These are phyloP conservation scores for Podiceps cristatus DNA, from an alignment of 2,113 vertebrate species.

Conservation along the genomic window DNA sequence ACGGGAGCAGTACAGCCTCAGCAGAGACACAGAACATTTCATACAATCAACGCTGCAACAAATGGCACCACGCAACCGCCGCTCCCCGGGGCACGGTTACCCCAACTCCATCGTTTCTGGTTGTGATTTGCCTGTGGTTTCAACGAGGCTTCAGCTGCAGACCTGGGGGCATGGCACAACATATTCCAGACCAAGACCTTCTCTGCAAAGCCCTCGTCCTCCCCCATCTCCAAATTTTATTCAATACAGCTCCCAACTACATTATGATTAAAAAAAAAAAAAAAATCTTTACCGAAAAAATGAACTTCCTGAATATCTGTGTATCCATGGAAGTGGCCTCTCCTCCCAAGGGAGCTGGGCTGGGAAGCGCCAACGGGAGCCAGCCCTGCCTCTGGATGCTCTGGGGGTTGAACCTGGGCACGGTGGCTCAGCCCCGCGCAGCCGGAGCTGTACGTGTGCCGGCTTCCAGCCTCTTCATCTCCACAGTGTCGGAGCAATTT, in stretches of 20 bases:
- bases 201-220: neutral
- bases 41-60: neutral
- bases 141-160: neutral
- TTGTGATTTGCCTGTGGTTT: neutral
- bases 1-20: neutral
- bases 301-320: fast-evolving
- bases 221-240: neutral
- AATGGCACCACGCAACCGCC: fast-evolving
- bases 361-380: neutral
- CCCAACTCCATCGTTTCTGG: neutral
- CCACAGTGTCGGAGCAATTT: neutral
- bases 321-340: neutral
- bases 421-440: fast-evolving
- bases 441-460: neutral
- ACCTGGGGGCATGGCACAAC: neutral
- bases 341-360: neutral
- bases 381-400: neutral
- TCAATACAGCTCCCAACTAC: neutral
- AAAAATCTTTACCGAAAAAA: neutral
- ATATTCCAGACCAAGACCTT: neutral
- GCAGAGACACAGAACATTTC: neutral
- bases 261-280: neutral
- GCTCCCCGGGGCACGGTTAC: neutral
- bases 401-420: neutral
- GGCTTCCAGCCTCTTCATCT: neutral